Percentiles rank a stretch among this genome's conserved stretches.
phyloP scores from a whole-genome alignment of 1,140 invertebrate species.

The Diorhabda carinulata region DNA sequence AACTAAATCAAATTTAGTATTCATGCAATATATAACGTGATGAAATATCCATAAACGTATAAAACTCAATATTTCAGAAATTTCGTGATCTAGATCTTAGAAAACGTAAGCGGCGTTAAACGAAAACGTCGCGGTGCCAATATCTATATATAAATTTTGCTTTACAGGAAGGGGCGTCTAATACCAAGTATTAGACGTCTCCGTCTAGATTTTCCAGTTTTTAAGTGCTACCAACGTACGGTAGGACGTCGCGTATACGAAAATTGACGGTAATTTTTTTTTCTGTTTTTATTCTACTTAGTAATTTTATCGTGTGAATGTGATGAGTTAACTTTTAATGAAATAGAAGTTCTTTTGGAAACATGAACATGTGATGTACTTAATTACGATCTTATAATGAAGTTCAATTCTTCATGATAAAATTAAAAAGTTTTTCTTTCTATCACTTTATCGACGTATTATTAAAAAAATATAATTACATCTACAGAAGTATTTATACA shows the following conservation, averaged over 20 bases:
- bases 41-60: no score
- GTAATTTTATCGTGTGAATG: slow-evolving; percentile 7
- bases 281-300: slow-evolving; percentile 18
- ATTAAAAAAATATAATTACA: no score
- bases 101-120: slow-evolving; percentile 11
- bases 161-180: slow-evolving; percentile 35
- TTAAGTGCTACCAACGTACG: slow-evolving; percentile 33
- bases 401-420: no score
- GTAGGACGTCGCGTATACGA: slow-evolving; percentile 25
- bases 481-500: no score
- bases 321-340: not conserved
- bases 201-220: slow-evolving; percentile 44
- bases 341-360: no score
- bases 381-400: no score
- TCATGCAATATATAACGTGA: no score
- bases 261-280: slow-evolving; percentile 32
- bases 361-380: no score
- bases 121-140: slow-evolving; percentile 31
- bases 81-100: not conserved
- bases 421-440: no score
- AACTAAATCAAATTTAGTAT: no score
- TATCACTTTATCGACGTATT: no score
- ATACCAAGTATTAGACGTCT: slow-evolving; percentile 29
- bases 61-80: not conserved
- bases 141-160: slow-evolving; percentile 42